Conservation (phyloP, 2,113 vertebrate species). For the Gnathonemus longibarbis region DNA sequence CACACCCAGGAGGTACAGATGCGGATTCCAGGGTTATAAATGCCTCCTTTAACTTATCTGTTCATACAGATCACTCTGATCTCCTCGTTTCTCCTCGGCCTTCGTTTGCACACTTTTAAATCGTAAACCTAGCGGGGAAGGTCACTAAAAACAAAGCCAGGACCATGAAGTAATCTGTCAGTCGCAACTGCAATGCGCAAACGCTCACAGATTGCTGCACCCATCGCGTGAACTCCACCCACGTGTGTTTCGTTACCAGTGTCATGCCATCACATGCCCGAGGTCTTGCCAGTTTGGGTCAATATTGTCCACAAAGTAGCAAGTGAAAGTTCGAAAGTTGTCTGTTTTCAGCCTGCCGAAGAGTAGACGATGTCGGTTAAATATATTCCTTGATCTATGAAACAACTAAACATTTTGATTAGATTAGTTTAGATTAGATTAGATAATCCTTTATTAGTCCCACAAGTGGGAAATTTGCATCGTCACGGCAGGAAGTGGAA, state of each 20-base stretch:
- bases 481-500: too few relatives aligned
- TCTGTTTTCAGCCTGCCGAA: neutral
- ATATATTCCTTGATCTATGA: neutral
- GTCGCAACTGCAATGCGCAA: neutral
- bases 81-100: neutral
- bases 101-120: slow-evolving; percentile 9
- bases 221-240: neutral
- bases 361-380: neutral
- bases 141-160: neutral
- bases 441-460: too few relatives aligned
- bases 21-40: neutral
- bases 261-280: neutral
- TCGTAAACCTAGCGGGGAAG: neutral
- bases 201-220: neutral
- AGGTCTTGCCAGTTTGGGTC: neutral
- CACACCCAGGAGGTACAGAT: neutral
- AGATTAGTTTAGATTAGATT: too few relatives aligned
- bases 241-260: neutral
- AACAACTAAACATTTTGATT: neutral
- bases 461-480: too few relatives aligned
- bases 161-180: neutral
- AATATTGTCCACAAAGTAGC: neutral
- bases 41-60: neutral
- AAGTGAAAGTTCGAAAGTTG: neutral
- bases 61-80: neutral